phyloP scores from a whole-genome alignment of 2,888 invertebrate species.

The Watsonalla binaria region DNA sequence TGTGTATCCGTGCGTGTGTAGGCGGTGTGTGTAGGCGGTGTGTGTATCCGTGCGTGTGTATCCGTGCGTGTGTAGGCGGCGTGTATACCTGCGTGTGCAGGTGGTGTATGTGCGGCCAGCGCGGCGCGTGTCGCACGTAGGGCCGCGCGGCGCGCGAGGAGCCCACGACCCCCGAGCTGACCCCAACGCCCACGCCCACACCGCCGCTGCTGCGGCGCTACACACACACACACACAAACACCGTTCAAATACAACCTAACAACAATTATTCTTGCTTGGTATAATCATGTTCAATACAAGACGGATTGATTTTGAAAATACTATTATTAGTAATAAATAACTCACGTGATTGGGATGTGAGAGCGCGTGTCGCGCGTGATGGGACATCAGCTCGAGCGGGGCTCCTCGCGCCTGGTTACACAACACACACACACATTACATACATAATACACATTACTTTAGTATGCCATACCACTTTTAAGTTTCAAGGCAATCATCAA shows the following conservation, averaged over 20 bases:
- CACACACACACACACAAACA: neutral
- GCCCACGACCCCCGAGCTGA: slow-evolving; percentile 38
- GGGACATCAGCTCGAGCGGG: slow-evolving; percentile 61
- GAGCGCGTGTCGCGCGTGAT: slow-evolving; percentile 58
- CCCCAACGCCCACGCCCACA: slow-evolving; percentile 37
- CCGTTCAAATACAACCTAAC: neutral
- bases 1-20: neutral
- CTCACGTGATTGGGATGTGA: slow-evolving; percentile 61
- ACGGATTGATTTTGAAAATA: too few species aligned
- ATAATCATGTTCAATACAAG: too few species aligned
- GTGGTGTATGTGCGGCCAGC: slow-evolving; percentile 84
- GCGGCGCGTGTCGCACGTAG: slow-evolving; percentile 83
- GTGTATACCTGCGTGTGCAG: slow-evolving; percentile 80
- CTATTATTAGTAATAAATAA: too few species aligned
- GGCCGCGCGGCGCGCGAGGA: slow-evolving; percentile 50
- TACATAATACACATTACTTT: too few species aligned
- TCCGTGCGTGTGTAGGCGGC: slow-evolving; percentile 58
- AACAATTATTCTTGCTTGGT: too few species aligned
- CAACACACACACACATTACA: neutral
- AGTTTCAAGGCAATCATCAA: too few species aligned
- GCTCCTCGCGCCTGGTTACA: slow-evolving; percentile 52
- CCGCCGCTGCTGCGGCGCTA: slow-evolving; percentile 35
- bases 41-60: neutral
- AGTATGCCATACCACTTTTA: too few species aligned
- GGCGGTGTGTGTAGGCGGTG: slow-evolving; percentile 77